These are phyloP conservation scores for Calliphora vicina DNA, from an alignment of 1,140 invertebrate genomes.

Conservation along the genomic window DNA sequence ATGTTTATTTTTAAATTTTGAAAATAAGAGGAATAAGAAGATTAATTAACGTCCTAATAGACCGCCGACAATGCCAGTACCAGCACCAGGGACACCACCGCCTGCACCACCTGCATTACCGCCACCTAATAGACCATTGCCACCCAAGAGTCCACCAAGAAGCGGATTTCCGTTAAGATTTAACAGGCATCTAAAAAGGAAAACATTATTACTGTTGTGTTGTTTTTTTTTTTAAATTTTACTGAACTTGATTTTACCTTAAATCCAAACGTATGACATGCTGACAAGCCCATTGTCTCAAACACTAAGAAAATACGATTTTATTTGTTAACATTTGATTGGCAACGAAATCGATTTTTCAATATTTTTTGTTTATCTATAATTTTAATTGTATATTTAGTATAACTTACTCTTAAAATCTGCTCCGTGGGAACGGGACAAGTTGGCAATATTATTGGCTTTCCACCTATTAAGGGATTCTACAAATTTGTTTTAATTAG, in stretches of 20 bases:
- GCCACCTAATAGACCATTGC: background rate
- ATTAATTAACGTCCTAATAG: background rate
- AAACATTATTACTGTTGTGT: background rate
- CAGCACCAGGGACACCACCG: background rate
- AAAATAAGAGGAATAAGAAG: background rate
- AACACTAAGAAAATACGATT: background rate
- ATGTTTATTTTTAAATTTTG: background rate
- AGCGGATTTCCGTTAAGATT: background rate
- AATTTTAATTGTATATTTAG: too few relatives aligned
- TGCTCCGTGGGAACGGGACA: too few relatives aligned
- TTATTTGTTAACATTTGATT: too few relatives aligned
- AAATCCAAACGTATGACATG: slow-evolving; percentile 3
- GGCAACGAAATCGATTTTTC: too few relatives aligned
- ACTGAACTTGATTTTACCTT: background rate
- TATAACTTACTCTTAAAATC: too few relatives aligned
- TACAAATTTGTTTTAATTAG: too few relatives aligned
- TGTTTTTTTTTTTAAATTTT: too few relatives aligned
- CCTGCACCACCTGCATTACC: background rate
- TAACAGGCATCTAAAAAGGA: background rate
- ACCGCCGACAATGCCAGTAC: background rate
- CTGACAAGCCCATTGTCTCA: background rate
- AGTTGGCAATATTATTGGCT: too few relatives aligned
- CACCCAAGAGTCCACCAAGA: background rate
- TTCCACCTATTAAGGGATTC: too few relatives aligned
- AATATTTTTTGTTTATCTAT: too few relatives aligned